Conservation (phyloP, 2,888 invertebrate species). For the Dyspetes luteomarginatus region DNA sequence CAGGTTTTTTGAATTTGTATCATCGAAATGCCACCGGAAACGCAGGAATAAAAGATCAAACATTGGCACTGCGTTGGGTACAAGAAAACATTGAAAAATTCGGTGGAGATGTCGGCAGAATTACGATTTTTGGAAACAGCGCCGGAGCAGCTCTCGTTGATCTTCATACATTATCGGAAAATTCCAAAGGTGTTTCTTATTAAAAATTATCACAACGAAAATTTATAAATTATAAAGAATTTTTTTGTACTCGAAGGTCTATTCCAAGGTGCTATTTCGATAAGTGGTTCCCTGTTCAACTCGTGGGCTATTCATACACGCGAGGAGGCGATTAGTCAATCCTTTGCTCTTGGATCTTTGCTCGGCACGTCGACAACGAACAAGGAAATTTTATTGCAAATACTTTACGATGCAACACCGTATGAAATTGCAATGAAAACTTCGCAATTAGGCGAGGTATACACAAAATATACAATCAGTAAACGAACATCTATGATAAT, state of each 20-base stretch:
- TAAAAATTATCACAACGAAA: neutral
- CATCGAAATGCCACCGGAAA: conserved; percentile 72
- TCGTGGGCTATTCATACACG: conserved; percentile 67
- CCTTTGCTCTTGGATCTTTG: conserved; percentile 58
- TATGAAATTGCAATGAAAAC: conserved; percentile 81
- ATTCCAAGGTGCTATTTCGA: conserved; percentile 64
- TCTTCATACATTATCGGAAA: conserved; percentile 68
- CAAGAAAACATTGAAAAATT: conserved; percentile 84
- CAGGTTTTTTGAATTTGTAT: conserved; percentile 70
- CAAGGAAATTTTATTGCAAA: conserved; percentile 80
- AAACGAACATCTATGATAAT: too few relatives aligned
- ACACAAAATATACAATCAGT: neutral
- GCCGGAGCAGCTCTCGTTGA: conserved; percentile 83
- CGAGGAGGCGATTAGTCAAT: conserved; percentile 48
- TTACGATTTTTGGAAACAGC: conserved; percentile 85
- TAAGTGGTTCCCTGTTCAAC: conserved; percentile 70
- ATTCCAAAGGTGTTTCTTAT: conserved; percentile 67
- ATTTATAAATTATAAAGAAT: neutral
- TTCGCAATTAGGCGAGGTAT: conserved; percentile 66
- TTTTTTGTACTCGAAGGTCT: conserved; percentile 53
- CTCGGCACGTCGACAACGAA: conserved; percentile 69
- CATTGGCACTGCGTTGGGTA: conserved; percentile 85
- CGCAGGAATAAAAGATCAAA: conserved; percentile 83
- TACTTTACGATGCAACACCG: conserved; percentile 80
- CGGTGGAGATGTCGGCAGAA: conserved; percentile 84